phyloP scores from a whole-genome alignment of 2,797 vertebrate species.

The Otus scops region DNA sequence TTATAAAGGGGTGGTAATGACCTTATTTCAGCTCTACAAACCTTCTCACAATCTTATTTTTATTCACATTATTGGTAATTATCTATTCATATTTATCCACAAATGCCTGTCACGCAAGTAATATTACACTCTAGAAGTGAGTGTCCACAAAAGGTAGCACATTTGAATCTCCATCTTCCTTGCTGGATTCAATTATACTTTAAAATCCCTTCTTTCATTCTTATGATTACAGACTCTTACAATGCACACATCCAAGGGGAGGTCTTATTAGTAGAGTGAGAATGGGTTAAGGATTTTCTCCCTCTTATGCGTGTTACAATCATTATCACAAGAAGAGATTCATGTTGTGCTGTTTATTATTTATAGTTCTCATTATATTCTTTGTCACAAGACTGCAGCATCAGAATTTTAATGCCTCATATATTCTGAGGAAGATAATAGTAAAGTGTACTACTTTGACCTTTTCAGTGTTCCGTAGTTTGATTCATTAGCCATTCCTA shows the following conservation, averaged over 20 bases:
- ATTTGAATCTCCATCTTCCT: not conserved
- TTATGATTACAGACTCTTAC: not conserved
- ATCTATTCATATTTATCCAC: not conserved
- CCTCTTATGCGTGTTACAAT: slow-evolving; percentile 40
- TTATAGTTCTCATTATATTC: slow-evolving; percentile 73
- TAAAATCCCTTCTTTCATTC: not conserved
- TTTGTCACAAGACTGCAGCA: slow-evolving; percentile 65
- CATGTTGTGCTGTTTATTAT: slow-evolving; percentile 70
- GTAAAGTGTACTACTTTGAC: slow-evolving; percentile 69
- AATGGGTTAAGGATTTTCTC: slow-evolving; percentile 49
- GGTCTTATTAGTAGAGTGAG: not conserved
- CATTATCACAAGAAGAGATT: slow-evolving; percentile 61
- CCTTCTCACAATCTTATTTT: not conserved
- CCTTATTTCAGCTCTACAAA: not conserved
- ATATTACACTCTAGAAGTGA: not conserved
- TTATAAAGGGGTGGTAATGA: not conserved
- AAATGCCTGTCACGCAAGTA: not conserved
- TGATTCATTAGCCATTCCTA: slow-evolving; percentile 72
- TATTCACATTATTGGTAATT: not conserved
- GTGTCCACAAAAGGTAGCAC: not conserved
- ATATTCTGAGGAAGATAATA: slow-evolving; percentile 62
- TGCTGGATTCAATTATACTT: not conserved
- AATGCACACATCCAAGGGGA: not conserved
- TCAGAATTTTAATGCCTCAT: slow-evolving; percentile 70
- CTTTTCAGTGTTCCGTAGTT: slow-evolving; percentile 64